Evolutionary conservation across 1,140 invertebrate genomes (phyloP), one percentile per base, ranked within the genome.

Genomic region (Euura lappo): DNA sequence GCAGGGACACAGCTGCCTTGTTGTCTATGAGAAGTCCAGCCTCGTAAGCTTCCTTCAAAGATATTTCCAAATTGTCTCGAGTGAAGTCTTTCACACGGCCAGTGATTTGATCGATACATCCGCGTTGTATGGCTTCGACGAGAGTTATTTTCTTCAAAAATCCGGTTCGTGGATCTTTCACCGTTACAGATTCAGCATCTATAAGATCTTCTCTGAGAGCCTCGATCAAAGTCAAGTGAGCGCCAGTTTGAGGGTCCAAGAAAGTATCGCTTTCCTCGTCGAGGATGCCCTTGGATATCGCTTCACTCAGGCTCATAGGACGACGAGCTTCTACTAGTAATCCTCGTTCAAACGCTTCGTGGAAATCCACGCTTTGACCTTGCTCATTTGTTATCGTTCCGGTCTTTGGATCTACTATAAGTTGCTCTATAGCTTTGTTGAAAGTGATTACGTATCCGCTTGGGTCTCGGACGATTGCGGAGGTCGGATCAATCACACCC

Each of bases 291-390:
- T 96, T 97, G 64, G 92, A 89, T 46, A 97, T 89, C 2, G 95
- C 93, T 87, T 97, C 95, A 75, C 93, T 94, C 2, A 98, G 88
- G 13, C 94, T 93, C 83, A 97, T 90, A 11, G 95, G 95, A 83
- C 91, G 92, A 68, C 93, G 91, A 2, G 94, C 92, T 89, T 97
- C 94, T 65, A 95, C 90, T 2, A 97, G 85, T 44, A 95, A 86
- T n/a, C 95, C 96, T 77, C 91, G 89, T 83, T 97, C 94, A 79
- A 97, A 93, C 3, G 95, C 96, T 89, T 97, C 94, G 65, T 93
- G 91, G 77, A 97, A 94, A 86, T 96, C 93, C 65, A 96, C 87
- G n/a, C 90, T 89, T 79, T 92, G 89, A 45, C 91, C 89, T 72
- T 90, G 88, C 2, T 90, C 89, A 76, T 92, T 88, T 46, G 89